Percentiles rank a stretch among this genome's conserved stretches.
These are phyloP conservation scores for Propithecus perrieri DNA, from an alignment of 2,797 vertebrate species.

Conservation along the genomic window DNA sequence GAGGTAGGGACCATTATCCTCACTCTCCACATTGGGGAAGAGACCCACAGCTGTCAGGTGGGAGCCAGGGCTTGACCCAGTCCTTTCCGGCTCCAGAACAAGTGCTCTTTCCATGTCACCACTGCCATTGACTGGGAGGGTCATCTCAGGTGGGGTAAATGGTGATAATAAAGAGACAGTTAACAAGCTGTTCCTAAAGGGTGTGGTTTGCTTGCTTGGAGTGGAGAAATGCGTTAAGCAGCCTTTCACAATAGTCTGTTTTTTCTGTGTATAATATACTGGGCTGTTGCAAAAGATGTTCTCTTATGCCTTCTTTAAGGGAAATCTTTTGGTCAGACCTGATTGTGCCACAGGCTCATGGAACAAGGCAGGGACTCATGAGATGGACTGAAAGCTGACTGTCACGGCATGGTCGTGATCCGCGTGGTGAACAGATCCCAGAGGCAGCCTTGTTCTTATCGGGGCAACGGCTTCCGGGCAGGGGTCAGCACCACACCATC, in stretches of 20 bases:
- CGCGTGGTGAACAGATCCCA: background rate
- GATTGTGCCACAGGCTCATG: background rate
- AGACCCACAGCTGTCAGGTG: background rate
- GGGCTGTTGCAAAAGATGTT: background rate
- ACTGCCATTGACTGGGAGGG: background rate
- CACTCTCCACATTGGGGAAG: background rate
- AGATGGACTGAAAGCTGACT: background rate
- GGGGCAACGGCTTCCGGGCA: background rate
- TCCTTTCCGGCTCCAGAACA: background rate
- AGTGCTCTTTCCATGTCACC: background rate
- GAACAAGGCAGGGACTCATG: background rate
- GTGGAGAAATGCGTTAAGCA: background rate
- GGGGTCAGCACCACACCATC: background rate
- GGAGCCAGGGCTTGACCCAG: background rate
- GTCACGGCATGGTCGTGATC: background rate
- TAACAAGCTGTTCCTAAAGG: background rate
- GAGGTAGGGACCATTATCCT: background rate
- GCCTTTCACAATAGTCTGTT: background rate
- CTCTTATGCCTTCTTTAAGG: background rate
- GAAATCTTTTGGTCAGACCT: background rate
- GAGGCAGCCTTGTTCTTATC: background rate
- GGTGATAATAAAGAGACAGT: background rate
- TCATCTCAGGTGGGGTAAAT: background rate
- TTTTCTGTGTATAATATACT: background rate
- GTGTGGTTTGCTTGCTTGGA: background rate